These are phyloP conservation scores for Pemphredon lugubris DNA, from an alignment of 2,888 invertebrate genomes.

Conservation along the genomic window DNA sequence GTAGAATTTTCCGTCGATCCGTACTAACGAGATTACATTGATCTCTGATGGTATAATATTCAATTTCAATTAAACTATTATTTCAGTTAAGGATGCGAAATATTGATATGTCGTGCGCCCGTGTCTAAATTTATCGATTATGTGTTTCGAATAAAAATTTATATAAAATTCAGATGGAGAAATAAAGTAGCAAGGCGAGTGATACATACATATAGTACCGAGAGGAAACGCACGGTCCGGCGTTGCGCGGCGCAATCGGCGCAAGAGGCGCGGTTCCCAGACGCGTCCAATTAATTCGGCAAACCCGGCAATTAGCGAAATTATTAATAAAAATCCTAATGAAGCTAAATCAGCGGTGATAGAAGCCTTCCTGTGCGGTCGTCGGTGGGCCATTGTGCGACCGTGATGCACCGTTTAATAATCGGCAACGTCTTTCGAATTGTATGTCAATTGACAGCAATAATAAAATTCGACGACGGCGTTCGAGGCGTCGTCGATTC, in stretches of 20 bases:
- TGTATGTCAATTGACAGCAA: constrained; percentile 70
- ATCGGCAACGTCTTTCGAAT: constrained; percentile 70
- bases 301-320: constrained; percentile 77
- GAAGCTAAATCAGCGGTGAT: constrained; percentile 77
- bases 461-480: constrained; percentile 62
- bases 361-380: constrained; percentile 80
- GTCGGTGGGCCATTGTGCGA: constrained; percentile 60
- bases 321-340: constrained; percentile 77
- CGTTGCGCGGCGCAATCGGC: constrained; percentile 21
- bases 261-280: constrained; percentile 66
- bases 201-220: no score
- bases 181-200: no score
- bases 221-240: constrained; percentile 30
- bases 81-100: no score
- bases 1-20: not conserved
- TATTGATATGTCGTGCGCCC: no score
- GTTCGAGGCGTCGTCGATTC: constrained; percentile 30
- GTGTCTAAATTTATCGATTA: no score
- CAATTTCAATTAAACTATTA: no score
- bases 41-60: no score
- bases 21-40: no score
- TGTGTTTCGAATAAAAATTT: no score
- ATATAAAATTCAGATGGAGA: no score
- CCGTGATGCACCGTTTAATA: constrained; percentile 63
- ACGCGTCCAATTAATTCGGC: constrained; percentile 75